These are phyloP conservation scores for Papilio polytes DNA, from an alignment of 1,140 invertebrate genomes.

Conservation along the genomic window DNA sequence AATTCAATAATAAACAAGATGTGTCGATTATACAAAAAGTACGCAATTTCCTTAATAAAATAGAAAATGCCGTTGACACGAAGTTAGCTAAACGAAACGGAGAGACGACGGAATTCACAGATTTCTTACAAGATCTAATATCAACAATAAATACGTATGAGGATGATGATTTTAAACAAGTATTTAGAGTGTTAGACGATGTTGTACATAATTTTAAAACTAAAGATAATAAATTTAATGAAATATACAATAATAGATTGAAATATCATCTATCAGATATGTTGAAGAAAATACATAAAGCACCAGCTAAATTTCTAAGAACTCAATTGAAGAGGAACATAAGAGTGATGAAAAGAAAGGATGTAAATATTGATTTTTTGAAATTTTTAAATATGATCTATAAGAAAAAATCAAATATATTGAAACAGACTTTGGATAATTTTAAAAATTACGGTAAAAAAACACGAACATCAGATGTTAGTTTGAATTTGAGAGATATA, in stretches of 20 bases:
- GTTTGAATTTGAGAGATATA: neutral
- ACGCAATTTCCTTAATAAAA: constrained; percentile 52
- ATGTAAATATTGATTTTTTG: neutral
- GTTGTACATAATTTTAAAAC: constrained; percentile 51
- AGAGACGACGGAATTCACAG: constrained; percentile 42
- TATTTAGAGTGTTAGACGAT: constrained; percentile 44
- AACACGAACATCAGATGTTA: neutral
- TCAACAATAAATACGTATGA: constrained; percentile 44
- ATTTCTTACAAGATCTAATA: constrained; percentile 51
- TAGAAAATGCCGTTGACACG: constrained; percentile 47
- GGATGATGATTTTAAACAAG: constrained; percentile 51
- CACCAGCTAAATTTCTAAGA: neutral
- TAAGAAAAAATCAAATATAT: neutral
- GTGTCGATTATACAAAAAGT: constrained; percentile 57
- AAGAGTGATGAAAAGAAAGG: neutral
- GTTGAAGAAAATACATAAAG: neutral
- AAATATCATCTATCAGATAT: neutral
- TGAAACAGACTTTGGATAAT: neutral
- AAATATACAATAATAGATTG: constrained; percentile 30
- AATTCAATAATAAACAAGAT: constrained; percentile 61
- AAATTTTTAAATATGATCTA: neutral
- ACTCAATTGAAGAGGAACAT: neutral
- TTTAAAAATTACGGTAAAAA: constrained; percentile 8
- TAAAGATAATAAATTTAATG: constrained; percentile 47
- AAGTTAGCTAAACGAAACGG: neutral